A percentile compares a stretch with the other conserved stretches of the same genome.
Conservation (phyloP, 2,888 invertebrate species). For the Pollenia angustigena region DNA sequence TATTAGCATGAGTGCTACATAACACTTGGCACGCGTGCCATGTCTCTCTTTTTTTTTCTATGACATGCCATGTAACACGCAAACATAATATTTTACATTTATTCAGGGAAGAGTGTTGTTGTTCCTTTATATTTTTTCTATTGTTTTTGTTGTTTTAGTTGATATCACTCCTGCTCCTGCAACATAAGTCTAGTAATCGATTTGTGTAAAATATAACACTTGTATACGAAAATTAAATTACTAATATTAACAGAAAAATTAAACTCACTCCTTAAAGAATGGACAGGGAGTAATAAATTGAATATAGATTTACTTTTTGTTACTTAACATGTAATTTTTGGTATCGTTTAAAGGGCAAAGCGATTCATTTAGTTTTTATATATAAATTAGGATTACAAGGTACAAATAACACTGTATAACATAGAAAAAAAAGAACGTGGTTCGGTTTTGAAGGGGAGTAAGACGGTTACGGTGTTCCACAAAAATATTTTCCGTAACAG, state of each 20-base stretch:
- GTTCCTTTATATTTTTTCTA: neutral
- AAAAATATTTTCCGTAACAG: too few species aligned
- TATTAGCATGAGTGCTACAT: conserved; percentile 47
- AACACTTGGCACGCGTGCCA: conserved; percentile 68
- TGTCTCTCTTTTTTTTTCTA: conserved; percentile 55
- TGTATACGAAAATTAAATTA: conserved; percentile 58
- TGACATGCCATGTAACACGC: conserved; percentile 70
- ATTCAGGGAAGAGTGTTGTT: conserved; percentile 33
- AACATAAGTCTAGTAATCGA: conserved; percentile 61
- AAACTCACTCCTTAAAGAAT: conserved; percentile 23
- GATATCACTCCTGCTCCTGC: conserved; percentile 49
- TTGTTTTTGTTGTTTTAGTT: conserved; percentile 15
- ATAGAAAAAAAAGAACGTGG: too few species aligned
- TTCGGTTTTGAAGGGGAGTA: too few species aligned
- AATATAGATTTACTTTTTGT: conserved; percentile 20
- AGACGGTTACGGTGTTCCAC: too few species aligned
- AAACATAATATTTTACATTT: conserved; percentile 61
- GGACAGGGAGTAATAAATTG: conserved; percentile 30
- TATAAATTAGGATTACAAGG: too few species aligned
- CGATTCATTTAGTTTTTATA: too few species aligned
- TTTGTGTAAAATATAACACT: conserved; percentile 71
- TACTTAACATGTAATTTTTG: neutral
- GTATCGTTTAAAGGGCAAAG: neutral
- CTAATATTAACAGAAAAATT: conserved; percentile 27
- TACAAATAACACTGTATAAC: too few species aligned